These are phyloP conservation scores for Spodoptera littoralis DNA, from an alignment of 2,888 invertebrate species.

Conservation along the genomic window DNA sequence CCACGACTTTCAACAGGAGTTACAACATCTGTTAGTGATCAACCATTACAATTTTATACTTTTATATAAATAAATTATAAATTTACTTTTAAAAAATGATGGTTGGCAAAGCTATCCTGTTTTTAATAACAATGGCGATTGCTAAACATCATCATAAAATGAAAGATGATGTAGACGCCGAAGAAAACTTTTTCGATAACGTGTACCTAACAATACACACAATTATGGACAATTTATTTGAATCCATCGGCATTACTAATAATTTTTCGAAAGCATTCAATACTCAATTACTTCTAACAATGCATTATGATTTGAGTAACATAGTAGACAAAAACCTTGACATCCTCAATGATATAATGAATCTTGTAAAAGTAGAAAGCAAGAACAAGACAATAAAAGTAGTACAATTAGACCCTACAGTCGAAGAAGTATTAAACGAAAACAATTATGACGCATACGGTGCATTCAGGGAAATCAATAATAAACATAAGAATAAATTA, in stretches of 20 bases:
- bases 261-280: constrained; percentile 48
- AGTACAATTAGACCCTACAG: constrained; percentile 27
- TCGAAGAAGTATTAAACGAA: constrained; percentile 48
- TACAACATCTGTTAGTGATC: too few relatives aligned
- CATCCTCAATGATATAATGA: constrained; percentile 47
- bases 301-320: constrained; percentile 60
- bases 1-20: too few relatives aligned
- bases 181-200: constrained; percentile 48
- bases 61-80: background rate
- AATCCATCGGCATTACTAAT: constrained; percentile 49
- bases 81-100: constrained; percentile 4
- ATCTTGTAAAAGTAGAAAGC: constrained; percentile 20
- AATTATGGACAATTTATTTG: constrained; percentile 59
- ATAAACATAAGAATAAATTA: background rate
- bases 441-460: constrained; percentile 10
- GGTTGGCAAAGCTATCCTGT: constrained; percentile 7
- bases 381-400: constrained; percentile 11
- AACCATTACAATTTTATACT: background rate
- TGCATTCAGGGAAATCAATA: constrained; percentile 10
- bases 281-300: constrained; percentile 48
- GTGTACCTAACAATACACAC: constrained; percentile 52
- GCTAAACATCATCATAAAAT: constrained; percentile 40
- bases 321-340: constrained; percentile 53
- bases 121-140: constrained; percentile 16
- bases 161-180: constrained; percentile 24